Evolutionary conservation across 2,888 invertebrate species (phyloP).

Genomic region (Idaea aversata): DNA sequence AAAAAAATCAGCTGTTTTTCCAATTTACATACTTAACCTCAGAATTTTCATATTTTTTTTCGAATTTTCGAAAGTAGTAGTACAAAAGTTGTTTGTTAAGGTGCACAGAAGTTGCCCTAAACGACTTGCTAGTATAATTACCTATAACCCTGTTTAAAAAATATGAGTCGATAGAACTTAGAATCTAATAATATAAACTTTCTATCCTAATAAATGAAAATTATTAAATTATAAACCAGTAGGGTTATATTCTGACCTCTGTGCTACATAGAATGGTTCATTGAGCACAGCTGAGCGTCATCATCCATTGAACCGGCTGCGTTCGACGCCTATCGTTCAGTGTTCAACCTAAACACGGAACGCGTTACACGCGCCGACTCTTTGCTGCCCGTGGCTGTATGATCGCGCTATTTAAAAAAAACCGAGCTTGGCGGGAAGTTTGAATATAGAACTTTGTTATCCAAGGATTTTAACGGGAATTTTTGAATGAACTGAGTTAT

Average conservation of each 20-base stretch:
- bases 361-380: constrained; percentile 71
- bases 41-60: too few species aligned
- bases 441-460: constrained; percentile 36
- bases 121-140: too few species aligned
- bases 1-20: too few species aligned
- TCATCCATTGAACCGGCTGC: constrained; percentile 61
- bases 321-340: constrained; percentile 58
- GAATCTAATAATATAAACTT: neutral
- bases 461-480: constrained; percentile 5
- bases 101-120: too few species aligned
- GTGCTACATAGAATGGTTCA: constrained; percentile 70
- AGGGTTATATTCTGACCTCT: constrained; percentile 71
- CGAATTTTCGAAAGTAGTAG: too few species aligned
- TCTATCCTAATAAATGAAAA: neutral
- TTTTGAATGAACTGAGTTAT: constrained; percentile 8
- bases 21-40: too few species aligned
- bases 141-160: too few species aligned
- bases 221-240: constrained; percentile 26
- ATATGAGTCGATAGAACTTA: too few species aligned
- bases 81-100: too few species aligned
- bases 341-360: constrained; percentile 71
- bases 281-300: constrained; percentile 73
- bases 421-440: constrained; percentile 60
- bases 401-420: constrained; percentile 47
- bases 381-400: constrained; percentile 44